These are phyloP conservation scores for Scrobipalpa costella DNA, from an alignment of 2,888 invertebrate genomes.

Conservation along the genomic window DNA sequence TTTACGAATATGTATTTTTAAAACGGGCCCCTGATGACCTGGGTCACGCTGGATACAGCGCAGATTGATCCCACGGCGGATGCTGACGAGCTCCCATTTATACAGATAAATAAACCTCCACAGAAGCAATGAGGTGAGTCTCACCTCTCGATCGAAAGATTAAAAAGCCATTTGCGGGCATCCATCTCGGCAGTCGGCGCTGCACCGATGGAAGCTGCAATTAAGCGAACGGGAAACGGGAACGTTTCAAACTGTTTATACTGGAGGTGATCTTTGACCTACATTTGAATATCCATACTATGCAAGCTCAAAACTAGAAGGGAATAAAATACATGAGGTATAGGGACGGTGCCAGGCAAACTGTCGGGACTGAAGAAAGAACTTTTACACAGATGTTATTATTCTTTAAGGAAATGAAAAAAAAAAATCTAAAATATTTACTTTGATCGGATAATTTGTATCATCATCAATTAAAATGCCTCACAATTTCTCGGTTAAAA, in stretches of 20 bases:
- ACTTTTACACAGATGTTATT: too few species aligned
- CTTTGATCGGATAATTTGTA: too few species aligned
- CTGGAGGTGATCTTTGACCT: slow-evolving; percentile 7
- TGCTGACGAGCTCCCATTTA: slow-evolving; percentile 4
- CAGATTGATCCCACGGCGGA: not conserved
- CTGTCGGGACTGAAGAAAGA: too few species aligned
- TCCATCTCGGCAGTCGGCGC: slow-evolving; percentile 17
- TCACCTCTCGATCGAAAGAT: slow-evolving; percentile 19
- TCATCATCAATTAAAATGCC: too few species aligned
- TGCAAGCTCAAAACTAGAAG: not conserved
- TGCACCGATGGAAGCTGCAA: slow-evolving; percentile 21
- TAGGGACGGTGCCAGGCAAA: not conserved
- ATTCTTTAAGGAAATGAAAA: too few species aligned
- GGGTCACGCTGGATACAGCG: too few species aligned
- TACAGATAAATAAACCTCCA: slow-evolving; percentile 11
- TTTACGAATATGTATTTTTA: too few species aligned
- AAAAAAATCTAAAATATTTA: too few species aligned
- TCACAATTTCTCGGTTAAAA: too few species aligned
- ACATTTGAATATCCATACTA: not conserved
- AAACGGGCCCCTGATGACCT: too few species aligned
- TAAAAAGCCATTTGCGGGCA: slow-evolving; percentile 25
- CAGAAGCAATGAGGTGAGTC: slow-evolving; percentile 15
- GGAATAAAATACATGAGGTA: not conserved
- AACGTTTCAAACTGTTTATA: slow-evolving; percentile 4
- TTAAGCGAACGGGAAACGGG: slow-evolving; percentile 5